Evolutionary conservation across 2,888 invertebrate genomes (phyloP), one percentile per base, ranked within the genome.

Genomic region (Epiperipatus broadwayi): DNA sequence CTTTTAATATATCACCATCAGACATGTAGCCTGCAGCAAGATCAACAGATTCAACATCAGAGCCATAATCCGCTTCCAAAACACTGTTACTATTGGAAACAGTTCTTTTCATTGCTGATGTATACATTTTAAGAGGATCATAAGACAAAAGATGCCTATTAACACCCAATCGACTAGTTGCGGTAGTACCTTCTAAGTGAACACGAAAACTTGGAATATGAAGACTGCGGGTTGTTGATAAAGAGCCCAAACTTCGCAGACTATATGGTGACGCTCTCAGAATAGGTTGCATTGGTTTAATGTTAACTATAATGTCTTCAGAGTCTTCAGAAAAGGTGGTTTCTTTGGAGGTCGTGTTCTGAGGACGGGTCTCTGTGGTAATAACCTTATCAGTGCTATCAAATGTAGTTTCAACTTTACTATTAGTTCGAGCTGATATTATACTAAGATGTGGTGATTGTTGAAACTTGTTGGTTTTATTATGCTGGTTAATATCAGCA

Each of bases 271-370:
- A 50, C 2, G 56, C 48, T 14, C 62, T 46, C 34, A 58, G 52
- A 15, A 89, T 63, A 1, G 89, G 89, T 47, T 83, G 73, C 89
- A 91, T 91, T 0, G 91, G 89, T 58, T 85, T 71, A 10, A 84
- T 77, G 49, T 75, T 74, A 65, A 75, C 73, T 52, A 73, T 65
- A 2, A 66, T 63, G 35, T 73, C 73, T 46, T 74, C 75, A 18
- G 53, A 50, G 43, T 56, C 57, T 35, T 55, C 44, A 8, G 44
- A 44, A 29, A 55, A 53, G 7, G 53, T 54, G 1, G 54, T 52
- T 43, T 53, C 54, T 43, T 52, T 51, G 28, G 50, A 50, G 16
- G 46, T 35, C 12, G 40, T 20, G 8, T 30, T 40, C 21, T 18
- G 31, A n/a, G 49, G 44, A 39, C 39, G 28, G 3, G 42, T 40